Evolutionary conservation across 2,888 invertebrate genomes (phyloP).

Genomic region (Cosmia pyralina): DNA sequence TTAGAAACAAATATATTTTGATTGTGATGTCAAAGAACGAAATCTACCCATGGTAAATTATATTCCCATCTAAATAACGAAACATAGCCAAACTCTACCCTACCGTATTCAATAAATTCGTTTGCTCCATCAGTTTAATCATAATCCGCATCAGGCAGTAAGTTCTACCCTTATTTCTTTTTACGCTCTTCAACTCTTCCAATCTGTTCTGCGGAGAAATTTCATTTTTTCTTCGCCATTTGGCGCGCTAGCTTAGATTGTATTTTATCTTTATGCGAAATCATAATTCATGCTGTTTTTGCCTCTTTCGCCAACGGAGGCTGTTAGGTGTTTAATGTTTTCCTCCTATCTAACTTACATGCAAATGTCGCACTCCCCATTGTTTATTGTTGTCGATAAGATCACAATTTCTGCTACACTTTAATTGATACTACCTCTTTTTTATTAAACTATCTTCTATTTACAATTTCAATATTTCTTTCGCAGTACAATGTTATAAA

Average conservation of each 20-base stretch:
- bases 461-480: slow-evolving; percentile 38
- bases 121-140: slow-evolving; percentile 54
- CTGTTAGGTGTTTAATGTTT: slow-evolving; percentile 85
- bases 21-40: neutral
- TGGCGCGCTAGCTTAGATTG: slow-evolving; percentile 87
- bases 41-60: neutral
- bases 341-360: slow-evolving; percentile 80
- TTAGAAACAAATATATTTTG: neutral
- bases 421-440: slow-evolving; percentile 72
- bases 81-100: slow-evolving; percentile 6
- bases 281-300: slow-evolving; percentile 89
- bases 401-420: slow-evolving; percentile 76
- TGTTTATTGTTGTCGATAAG: slow-evolving; percentile 81
- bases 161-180: slow-evolving; percentile 76
- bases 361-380: slow-evolving; percentile 81
- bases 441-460: slow-evolving; percentile 50
- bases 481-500: slow-evolving; percentile 54
- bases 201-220: slow-evolving; percentile 83
- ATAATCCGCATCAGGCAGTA: slow-evolving; percentile 60
- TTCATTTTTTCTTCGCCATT: slow-evolving; percentile 87
- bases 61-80: slow-evolving; percentile 23
- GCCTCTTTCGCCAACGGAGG: slow-evolving; percentile 77
- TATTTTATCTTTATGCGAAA: slow-evolving; percentile 89
- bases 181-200: slow-evolving; percentile 74
- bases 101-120: slow-evolving; percentile 57